Percentiles rank a stretch among this genome's conserved stretches.
Conservation (phyloP, 2,888 invertebrate species). For the Agrenia bidenticulata region DNA sequence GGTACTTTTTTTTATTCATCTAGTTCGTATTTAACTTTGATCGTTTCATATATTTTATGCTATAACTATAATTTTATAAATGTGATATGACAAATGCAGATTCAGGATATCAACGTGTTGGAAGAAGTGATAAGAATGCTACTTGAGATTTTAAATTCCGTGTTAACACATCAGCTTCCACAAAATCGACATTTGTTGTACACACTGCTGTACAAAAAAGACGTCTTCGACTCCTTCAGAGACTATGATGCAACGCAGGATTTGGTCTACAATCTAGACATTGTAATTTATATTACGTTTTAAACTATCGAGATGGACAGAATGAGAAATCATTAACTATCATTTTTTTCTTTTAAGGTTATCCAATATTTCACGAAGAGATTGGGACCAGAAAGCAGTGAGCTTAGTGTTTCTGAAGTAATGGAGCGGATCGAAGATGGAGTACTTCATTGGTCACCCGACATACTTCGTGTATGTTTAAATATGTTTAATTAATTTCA, state of each 20-base stretch:
- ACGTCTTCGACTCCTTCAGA: slow-evolving; percentile 82
- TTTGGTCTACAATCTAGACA: slow-evolving; percentile 91
- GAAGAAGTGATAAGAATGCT: slow-evolving; percentile 97
- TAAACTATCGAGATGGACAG: too few species aligned
- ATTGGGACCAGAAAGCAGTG: slow-evolving; percentile 64
- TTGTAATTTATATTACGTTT: slow-evolving; percentile 69
- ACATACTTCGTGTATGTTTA: slow-evolving; percentile 76
- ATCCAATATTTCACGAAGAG: slow-evolving; percentile 70
- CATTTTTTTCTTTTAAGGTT: slow-evolving; percentile 58
- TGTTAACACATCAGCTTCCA: slow-evolving; percentile 80
- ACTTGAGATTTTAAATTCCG: slow-evolving; percentile 94
- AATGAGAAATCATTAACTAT: not conserved
- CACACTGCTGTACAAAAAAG: slow-evolving; percentile 87
- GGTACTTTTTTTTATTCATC: too few species aligned
- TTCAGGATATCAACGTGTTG: slow-evolving; percentile 85
- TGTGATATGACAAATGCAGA: slow-evolving; percentile 58
- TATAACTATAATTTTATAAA: not conserved
- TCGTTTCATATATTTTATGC: not conserved
- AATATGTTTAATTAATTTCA: not conserved
- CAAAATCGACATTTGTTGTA: slow-evolving; percentile 92
- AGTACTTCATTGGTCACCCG: slow-evolving; percentile 89
- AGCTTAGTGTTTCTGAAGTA: slow-evolving; percentile 83
- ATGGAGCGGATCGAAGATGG: slow-evolving; percentile 85
- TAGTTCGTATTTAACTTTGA: not conserved
- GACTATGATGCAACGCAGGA: slow-evolving; percentile 88